These are phyloP conservation scores for Chrysolina americana DNA, from an alignment of 2,888 invertebrate species.

Conservation along the genomic window DNA sequence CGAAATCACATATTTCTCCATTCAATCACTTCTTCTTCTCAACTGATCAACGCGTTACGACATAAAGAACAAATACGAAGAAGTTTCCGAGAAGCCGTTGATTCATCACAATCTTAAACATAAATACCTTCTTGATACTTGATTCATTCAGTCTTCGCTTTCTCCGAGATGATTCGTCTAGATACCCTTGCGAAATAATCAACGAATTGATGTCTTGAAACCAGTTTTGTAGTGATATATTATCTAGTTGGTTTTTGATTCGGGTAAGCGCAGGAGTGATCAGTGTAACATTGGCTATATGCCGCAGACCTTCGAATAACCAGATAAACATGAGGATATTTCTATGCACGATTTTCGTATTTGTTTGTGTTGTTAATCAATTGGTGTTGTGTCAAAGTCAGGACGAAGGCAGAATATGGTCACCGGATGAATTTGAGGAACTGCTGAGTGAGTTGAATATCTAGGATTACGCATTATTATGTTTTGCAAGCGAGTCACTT, in stretches of 20 bases:
- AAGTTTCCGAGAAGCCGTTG: not conserved
- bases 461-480: not conserved
- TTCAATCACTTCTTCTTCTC: no score
- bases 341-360: not conserved
- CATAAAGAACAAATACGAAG: no score
- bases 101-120: not conserved
- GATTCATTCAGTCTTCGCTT: not conserved
- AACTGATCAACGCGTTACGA: no score
- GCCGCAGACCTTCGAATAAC: not conserved
- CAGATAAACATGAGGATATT: constrained; percentile 3
- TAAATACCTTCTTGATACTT: not conserved
- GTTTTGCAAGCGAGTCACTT: no score
- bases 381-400: constrained; percentile 21
- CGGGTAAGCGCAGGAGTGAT: not conserved
- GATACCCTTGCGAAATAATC: constrained; percentile 4
- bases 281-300: constrained; percentile 5
- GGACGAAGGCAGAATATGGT: constrained; percentile 31
- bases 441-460: constrained; percentile 34
- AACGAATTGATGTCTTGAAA: not conserved
- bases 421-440: constrained; percentile 37
- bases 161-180: constrained; percentile 22
- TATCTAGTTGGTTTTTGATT: not conserved
- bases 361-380: not conserved
- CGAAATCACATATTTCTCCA: no score
- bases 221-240: constrained; percentile 14